Base-by-base conservation (phyloP, 2,797 vertebrate genomes). In the Tadarida brasiliensis region DNA sequence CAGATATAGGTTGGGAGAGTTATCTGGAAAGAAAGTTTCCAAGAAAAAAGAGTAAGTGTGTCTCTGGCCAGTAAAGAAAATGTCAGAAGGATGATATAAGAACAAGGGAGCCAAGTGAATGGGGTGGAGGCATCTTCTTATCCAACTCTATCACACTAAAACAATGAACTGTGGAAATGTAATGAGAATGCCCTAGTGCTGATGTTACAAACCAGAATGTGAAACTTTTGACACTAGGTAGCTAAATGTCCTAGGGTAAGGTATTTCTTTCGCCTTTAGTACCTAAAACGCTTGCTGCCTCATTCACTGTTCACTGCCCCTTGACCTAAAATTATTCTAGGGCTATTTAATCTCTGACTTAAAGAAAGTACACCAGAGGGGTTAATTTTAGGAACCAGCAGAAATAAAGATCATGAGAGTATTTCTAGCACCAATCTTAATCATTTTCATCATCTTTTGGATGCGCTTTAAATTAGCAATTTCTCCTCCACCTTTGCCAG, bases 351-450 rank as follows among this genome's bases (percentile, higher is more conserved):
- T 61, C 30, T 63, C 70, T 82, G 61, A 94, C 22, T 9, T 88
- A 84, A 90, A 17, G 22, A 35, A 95, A 94, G 85, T 49, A 49
- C 15, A 73, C 7, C 20, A 47, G 82, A 35, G 15, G 33, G 17
- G 10, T 92, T 94, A 82, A 94, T 78, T 95, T 94, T 83, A 82
- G 85, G 39, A 90, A 47, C 44, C 26, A 85, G 63, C 33, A 87
- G 35, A 96, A 91, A 81, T 80, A 76, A 83, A 26, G 35, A 94
- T 71, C 65, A 49, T 51, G 61, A 84, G n/a, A 63, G 74, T 96
- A 95, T 94, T 96, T 95, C 90, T 97, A 96, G 74, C 33, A 65
- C 3, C n/a, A 6, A 70, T 93, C 19, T 90, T 93, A 90, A 95
- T 92, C 78, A 89, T 92, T 76, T 84, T 87, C 57, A 47, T 49